A percentile compares a stretch with the other conserved stretches of the same genome.
phyloP scores from a whole-genome alignment of 2,888 invertebrate genomes.

The Harpalus rubripes region DNA sequence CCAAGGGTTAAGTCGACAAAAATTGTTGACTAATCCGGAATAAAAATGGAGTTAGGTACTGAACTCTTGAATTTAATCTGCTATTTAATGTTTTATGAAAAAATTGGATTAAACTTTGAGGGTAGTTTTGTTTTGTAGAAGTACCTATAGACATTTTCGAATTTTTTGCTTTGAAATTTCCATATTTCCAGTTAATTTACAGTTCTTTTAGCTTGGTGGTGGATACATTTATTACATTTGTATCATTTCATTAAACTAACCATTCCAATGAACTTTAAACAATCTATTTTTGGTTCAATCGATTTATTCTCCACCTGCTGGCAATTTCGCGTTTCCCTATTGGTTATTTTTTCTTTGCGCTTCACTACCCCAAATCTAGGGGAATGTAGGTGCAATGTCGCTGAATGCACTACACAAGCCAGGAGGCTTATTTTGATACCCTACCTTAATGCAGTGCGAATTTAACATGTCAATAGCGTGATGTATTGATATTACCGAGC shows the following conservation, averaged over 20 bases:
- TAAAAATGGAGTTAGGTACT: no score
- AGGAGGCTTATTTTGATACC: slow-evolving; percentile 7
- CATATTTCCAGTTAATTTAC: neutral
- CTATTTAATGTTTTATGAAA: no score
- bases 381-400: slow-evolving; percentile 57
- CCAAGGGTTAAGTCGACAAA: no score
- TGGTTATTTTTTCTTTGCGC: slow-evolving; percentile 4
- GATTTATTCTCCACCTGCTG: neutral
- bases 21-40: no score
- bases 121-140: no score
- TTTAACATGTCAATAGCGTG: neutral
- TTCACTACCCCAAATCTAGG: slow-evolving; percentile 39
- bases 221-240: neutral
- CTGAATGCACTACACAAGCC: slow-evolving; percentile 39
- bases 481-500: neutral
- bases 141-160: no score
- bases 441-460: neutral
- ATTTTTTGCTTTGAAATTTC: neutral
- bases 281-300: slow-evolving; percentile 17
- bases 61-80: no score
- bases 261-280: slow-evolving; percentile 1
- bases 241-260: neutral
- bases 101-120: no score
- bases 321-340: neutral
- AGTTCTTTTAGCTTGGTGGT: neutral